A percentile compares a stretch with the other conserved stretches of the same genome.
These are phyloP conservation scores for Tetraodon nigroviridis DNA, from an alignment of 2,113 vertebrate genomes.

Conservation along the genomic window DNA sequence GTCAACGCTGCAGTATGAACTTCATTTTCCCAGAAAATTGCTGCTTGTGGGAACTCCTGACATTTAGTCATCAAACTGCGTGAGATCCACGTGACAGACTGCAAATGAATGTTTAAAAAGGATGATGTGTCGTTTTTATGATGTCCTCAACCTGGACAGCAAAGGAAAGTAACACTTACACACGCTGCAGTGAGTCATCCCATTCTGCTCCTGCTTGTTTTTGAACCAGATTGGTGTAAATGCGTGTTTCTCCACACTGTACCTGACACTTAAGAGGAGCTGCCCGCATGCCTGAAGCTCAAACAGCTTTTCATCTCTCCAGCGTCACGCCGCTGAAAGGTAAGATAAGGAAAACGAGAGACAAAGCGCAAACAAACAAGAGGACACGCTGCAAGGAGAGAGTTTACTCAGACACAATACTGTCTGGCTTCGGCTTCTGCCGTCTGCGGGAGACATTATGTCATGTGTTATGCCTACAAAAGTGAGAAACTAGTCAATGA, in stretches of 20 bases:
- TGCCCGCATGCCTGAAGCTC: conserved; percentile 32
- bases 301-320: conserved; percentile 32
- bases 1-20: too few relatives aligned
- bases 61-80: too few relatives aligned
- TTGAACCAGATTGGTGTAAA: conserved; percentile 10
- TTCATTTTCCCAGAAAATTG: too few relatives aligned
- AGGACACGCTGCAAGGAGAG: conserved; percentile 51
- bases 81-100: neutral
- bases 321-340: conserved; percentile 8
- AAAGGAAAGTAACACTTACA: neutral
- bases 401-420: conserved; percentile 46
- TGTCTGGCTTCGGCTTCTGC: conserved; percentile 41
- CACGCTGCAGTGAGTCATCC: conserved; percentile 4
- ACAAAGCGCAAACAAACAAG: conserved; percentile 13
- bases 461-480: conserved; percentile 48
- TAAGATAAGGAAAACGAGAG: conserved; percentile 20
- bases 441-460: conserved; percentile 57
- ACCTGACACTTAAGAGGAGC: conserved; percentile 27
- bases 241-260: neutral
- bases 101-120: neutral
- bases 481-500: conserved; percentile 56
- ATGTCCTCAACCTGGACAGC: neutral
- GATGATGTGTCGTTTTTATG: neutral
- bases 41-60: too few relatives aligned
- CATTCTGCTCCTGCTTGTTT: conserved; percentile 18